These are phyloP conservation scores for Phymanthus crucifer DNA, from an alignment of 92 coral and sea anemone species.

Conservation along the genomic window DNA sequence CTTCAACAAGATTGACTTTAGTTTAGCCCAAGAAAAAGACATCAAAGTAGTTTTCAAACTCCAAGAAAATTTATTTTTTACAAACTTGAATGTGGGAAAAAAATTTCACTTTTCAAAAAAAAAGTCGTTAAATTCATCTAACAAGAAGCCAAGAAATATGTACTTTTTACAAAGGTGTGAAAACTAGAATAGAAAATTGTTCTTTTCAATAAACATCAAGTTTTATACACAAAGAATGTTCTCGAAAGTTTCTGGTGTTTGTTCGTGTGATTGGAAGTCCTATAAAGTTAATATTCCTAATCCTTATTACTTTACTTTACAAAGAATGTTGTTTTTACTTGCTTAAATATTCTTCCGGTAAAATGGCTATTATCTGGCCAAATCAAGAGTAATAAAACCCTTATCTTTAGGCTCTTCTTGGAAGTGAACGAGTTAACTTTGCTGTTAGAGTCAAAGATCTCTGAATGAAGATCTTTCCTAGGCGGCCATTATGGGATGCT, in stretches of 20 bases:
- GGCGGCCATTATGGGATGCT: too few relatives aligned
- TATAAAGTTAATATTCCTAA: conserved; percentile 11
- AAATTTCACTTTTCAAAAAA: not conserved
- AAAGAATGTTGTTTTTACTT: conserved; percentile 29
- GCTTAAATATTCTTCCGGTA: conserved; percentile 34
- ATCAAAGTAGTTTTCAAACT: too few relatives aligned
- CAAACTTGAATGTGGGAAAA: too few relatives aligned
- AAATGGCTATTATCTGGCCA: conserved; percentile 34
- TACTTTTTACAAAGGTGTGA: not conserved
- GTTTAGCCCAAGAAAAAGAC: too few relatives aligned
- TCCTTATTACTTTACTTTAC: conserved; percentile 30
- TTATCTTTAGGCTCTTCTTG: conserved; percentile 14
- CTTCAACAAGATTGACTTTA: too few relatives aligned
- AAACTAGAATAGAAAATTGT: not conserved
- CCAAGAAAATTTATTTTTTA: too few relatives aligned
- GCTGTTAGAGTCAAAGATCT: not conserved
- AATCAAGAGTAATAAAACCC: conserved; percentile 32
- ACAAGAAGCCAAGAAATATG: not conserved
- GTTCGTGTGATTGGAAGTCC: not conserved
- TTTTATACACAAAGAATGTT: not conserved
- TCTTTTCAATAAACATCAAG: not conserved
- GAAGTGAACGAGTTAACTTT: not conserved
- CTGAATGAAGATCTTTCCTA: not conserved
- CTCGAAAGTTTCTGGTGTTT: not conserved
- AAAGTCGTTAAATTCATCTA: not conserved